Percentiles rank a stretch among this genome's conserved stretches.
These are phyloP conservation scores for Hypanus sabinus DNA, from an alignment of 2,113 vertebrate species.

Conservation along the genomic window DNA sequence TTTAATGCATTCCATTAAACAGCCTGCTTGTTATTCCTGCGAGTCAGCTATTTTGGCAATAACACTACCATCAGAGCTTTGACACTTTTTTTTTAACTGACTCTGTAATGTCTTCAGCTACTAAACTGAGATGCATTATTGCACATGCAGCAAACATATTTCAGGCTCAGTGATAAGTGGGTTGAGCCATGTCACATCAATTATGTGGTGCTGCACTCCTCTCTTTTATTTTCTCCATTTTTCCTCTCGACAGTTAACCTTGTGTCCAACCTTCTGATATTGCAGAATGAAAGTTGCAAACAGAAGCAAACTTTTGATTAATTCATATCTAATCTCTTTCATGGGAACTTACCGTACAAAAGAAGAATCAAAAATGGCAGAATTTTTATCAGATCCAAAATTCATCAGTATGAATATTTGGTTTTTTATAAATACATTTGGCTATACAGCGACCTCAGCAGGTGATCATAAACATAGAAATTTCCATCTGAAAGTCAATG, in stretches of 20 bases:
- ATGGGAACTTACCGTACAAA: not conserved
- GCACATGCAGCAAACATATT: constrained; percentile 47
- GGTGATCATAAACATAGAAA: not conserved
- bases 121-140: constrained; percentile 49
- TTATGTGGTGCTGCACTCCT: constrained; percentile 59
- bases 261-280: constrained; percentile 54
- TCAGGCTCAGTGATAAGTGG: constrained; percentile 53
- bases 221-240: constrained; percentile 55
- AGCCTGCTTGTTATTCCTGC: constrained; percentile 31
- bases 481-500: not conserved
- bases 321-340: constrained; percentile 19
- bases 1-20: constrained; percentile 33
- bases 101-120: constrained; percentile 44
- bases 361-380: not conserved
- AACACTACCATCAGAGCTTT: not conserved
- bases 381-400: not conserved
- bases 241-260: constrained; percentile 51
- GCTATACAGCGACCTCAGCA: not conserved
- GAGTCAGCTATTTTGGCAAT: constrained; percentile 26
- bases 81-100: constrained; percentile 19
- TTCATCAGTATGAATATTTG: not conserved
- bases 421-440: not conserved
- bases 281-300: constrained; percentile 29
- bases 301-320: constrained; percentile 36
- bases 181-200: constrained; percentile 62